These are phyloP conservation scores for Lasaia peninsularis DNA, from an alignment of 1,140 invertebrate genomes.

Conservation along the genomic window DNA sequence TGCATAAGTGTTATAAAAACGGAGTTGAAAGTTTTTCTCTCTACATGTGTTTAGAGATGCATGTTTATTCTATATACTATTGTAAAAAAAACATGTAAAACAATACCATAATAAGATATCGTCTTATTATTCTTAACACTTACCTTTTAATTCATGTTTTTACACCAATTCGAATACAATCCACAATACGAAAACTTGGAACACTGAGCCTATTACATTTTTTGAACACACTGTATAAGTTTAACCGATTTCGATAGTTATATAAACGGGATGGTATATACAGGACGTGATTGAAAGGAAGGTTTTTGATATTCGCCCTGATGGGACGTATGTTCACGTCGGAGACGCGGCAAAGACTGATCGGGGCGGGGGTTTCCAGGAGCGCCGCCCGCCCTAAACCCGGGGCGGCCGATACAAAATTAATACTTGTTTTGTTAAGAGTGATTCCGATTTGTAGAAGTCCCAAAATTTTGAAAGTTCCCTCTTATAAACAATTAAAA, in stretches of 20 bases:
- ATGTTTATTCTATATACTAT: too few relatives aligned
- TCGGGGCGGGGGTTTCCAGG: constrained; percentile 44
- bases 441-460: constrained; percentile 70
- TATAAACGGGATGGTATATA: constrained; percentile 25
- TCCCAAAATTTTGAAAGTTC: constrained; percentile 70
- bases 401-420: constrained; percentile 68
- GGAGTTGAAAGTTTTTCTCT: too few relatives aligned
- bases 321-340: constrained; percentile 35
- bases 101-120: background rate
- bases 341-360: constrained; percentile 32
- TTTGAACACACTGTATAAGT: background rate
- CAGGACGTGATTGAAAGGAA: constrained; percentile 28
- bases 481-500: constrained; percentile 73
- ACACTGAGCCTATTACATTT: background rate
- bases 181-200: constrained; percentile 3
- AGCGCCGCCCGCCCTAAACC: constrained; percentile 52
- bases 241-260: background rate
- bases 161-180: background rate
- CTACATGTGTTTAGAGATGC: too few relatives aligned
- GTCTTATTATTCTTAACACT: background rate
- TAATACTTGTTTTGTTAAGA: constrained; percentile 76
- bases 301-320: constrained; percentile 30
- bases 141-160: constrained; percentile 6
- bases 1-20: too few relatives aligned
- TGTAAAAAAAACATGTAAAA: background rate